Evolutionary conservation across 2,797 vertebrate genomes (phyloP).

Genomic region (Discoglossus pictus): DNA sequence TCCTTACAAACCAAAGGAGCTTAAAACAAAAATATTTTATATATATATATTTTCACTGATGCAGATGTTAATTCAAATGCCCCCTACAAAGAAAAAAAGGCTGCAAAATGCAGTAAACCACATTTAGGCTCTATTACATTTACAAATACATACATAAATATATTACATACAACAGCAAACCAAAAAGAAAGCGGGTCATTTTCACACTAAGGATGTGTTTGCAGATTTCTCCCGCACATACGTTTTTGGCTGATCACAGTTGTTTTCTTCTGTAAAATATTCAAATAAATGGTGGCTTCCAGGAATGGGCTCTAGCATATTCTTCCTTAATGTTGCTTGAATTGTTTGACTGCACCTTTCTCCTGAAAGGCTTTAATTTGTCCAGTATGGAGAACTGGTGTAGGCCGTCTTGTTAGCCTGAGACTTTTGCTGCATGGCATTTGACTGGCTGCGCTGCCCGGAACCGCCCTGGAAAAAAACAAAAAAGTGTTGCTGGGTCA

Average conservation of each 20-base stretch:
- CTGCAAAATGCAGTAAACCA: slow-evolving; percentile 80
- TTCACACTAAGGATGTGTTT: slow-evolving; percentile 78
- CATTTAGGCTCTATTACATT: slow-evolving; percentile 91
- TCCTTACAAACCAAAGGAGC: slow-evolving; percentile 47
- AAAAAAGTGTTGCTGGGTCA: no score
- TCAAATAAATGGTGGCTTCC: slow-evolving; percentile 55
- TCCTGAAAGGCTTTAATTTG: slow-evolving; percentile 75
- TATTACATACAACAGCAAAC: slow-evolving; percentile 97
- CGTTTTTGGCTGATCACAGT: slow-evolving; percentile 64
- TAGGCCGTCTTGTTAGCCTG: slow-evolving; percentile 95
- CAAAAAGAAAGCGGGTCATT: slow-evolving; percentile 82
- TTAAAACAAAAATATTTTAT: slow-evolving; percentile 51
- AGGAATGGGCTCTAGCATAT: slow-evolving; percentile 57
- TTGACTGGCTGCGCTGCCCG: slow-evolving; percentile 86
- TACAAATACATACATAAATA: slow-evolving; percentile 99
- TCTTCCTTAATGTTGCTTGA: slow-evolving; percentile 15
- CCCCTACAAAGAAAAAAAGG: slow-evolving; percentile 58
- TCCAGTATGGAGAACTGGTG: slow-evolving; percentile 93
- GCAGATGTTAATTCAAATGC: slow-evolving; percentile 44
- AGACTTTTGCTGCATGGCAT: slow-evolving; percentile 93
- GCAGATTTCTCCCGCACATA: slow-evolving; percentile 69
- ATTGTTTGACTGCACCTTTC: slow-evolving; percentile 21
- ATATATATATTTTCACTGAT: slow-evolving; percentile 50
- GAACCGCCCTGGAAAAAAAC: slow-evolving; percentile 79
- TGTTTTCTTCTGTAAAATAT: slow-evolving; percentile 50